Evolutionary conservation across 2,797 vertebrate genomes (phyloP).

Genomic region (Danionella dracula): DNA sequence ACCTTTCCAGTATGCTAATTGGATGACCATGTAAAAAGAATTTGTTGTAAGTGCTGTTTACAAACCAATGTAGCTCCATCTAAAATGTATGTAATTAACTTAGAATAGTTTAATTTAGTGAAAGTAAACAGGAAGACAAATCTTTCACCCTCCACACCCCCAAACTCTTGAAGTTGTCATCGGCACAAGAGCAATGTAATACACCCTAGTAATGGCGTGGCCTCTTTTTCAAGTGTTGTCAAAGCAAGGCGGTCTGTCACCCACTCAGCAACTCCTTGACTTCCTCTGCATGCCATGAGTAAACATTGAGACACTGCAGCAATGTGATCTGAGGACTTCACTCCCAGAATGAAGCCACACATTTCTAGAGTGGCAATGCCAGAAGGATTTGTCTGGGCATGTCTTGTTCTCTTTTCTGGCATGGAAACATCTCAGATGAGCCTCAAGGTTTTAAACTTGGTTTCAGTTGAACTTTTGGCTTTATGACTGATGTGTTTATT

Average conservation of each 20-base stretch:
- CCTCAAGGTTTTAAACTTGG: conserved; percentile 15
- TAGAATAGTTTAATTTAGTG: background rate
- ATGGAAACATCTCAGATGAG: conserved; percentile 50
- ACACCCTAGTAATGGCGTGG: conserved; percentile 38
- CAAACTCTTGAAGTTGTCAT: conserved; percentile 39
- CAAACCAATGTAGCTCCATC: too few relatives aligned
- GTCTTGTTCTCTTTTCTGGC: conserved; percentile 55
- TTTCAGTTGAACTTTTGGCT: background rate
- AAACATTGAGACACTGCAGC: conserved; percentile 60
- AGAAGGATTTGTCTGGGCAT: conserved; percentile 61
- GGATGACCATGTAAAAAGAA: too few relatives aligned
- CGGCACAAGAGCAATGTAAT: conserved; percentile 38
- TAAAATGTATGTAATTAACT: conserved; percentile 14
- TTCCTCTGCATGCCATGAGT: conserved; percentile 56
- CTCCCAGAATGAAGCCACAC: conserved; percentile 61
- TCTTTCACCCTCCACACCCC: conserved; percentile 24
- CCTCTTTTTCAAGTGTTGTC: conserved; percentile 31
- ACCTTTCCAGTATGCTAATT: too few relatives aligned
- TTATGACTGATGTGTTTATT: background rate
- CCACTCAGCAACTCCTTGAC: conserved; percentile 45
- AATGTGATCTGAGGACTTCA: conserved; percentile 58
- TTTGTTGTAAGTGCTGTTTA: too few relatives aligned
- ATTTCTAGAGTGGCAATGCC: conserved; percentile 59
- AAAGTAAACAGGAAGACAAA: conserved; percentile 26
- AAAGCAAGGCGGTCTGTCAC: conserved; percentile 48